Conservation (phyloP, 2,888 invertebrate genomes). For the Nomada lathburiana region DNA sequence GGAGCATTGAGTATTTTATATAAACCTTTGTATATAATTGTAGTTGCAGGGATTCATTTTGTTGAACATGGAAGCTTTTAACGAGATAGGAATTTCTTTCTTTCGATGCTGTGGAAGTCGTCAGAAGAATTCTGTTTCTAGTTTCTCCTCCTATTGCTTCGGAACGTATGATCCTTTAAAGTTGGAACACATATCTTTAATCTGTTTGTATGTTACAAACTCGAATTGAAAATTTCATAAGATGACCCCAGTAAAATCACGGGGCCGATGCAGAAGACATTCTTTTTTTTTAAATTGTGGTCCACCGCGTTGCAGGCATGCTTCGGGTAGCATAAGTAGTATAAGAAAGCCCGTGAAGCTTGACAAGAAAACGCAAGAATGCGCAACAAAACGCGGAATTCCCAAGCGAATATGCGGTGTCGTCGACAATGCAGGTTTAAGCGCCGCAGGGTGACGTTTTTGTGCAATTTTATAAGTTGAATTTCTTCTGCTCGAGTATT, state of each 20-base stretch:
- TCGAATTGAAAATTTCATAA: background rate
- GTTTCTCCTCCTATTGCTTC: too few species aligned
- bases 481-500: background rate
- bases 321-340: conserved; percentile 7
- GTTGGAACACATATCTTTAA: too few species aligned
- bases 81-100: too few species aligned
- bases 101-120: too few species aligned
- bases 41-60: too few species aligned
- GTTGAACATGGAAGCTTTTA: too few species aligned
- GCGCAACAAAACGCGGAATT: conserved; percentile 13
- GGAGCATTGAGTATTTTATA: too few species aligned
- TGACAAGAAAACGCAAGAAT: conserved; percentile 1
- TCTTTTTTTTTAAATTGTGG: conserved; percentile 15
- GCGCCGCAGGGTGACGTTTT: background rate
- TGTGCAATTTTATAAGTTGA: background rate
- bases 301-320: background rate
- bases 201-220: background rate
- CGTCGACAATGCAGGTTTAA: background rate
- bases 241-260: background rate
- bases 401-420: background rate
- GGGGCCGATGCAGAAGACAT: background rate
- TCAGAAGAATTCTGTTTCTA: too few species aligned
- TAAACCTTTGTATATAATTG: too few species aligned
- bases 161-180: too few species aligned
- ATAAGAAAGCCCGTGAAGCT: background rate